A percentile compares a stretch with the other conserved stretches of the same genome.
Evolutionary conservation across 2,888 invertebrate genomes (phyloP).

Genomic region (Diadegma fenestrale): DNA sequence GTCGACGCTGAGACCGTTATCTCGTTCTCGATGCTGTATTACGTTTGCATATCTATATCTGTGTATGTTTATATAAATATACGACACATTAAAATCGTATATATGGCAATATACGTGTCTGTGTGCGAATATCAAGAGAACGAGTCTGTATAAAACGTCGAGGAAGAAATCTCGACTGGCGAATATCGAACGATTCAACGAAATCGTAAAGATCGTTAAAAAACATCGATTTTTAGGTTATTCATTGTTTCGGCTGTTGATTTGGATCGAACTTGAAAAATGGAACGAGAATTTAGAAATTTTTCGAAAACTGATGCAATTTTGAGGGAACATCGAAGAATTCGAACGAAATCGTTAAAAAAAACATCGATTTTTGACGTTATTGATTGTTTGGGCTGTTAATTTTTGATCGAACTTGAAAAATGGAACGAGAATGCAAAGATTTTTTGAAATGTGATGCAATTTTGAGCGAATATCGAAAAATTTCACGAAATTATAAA

Average conservation of each 20-base stretch:
- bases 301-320: too few relatives aligned
- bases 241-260: background rate
- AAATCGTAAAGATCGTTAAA: constrained; percentile 1
- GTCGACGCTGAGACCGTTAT: constrained; percentile 59
- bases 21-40: constrained; percentile 48
- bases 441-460: too few relatives aligned
- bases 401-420: background rate
- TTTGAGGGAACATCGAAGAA: background rate
- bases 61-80: constrained; percentile 2
- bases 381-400: background rate
- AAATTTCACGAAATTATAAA: background rate
- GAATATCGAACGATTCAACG: constrained; percentile 32
- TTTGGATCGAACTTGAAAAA: background rate
- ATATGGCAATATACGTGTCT: background rate
- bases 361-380: too few relatives aligned
- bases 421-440: too few relatives aligned
- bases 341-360: background rate
- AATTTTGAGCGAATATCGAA: background rate
- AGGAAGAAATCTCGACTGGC: constrained; percentile 46
- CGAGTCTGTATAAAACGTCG: constrained; percentile 49
- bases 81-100: constrained; percentile 4
- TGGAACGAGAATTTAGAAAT: too few relatives aligned
- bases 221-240: background rate
- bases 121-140: constrained; percentile 30
- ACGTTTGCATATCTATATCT: constrained; percentile 25